phyloP scores from a whole-genome alignment of 2,797 vertebrate species.

The Ctenopoma kingsleyae region DNA sequence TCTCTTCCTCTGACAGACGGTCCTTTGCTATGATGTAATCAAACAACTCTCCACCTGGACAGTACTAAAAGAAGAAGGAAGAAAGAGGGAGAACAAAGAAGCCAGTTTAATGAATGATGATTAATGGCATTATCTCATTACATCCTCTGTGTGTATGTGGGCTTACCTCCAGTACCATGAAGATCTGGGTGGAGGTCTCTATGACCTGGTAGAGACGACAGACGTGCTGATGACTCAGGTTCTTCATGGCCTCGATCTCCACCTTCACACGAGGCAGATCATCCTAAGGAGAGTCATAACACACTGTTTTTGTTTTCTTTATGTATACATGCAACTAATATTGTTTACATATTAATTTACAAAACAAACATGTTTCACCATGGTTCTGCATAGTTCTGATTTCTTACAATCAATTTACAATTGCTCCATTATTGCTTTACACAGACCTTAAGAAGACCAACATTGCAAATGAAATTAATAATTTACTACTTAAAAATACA shows the following conservation, averaged over 20 bases:
- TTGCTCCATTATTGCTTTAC: background rate
- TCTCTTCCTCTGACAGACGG: slow-evolving; percentile 92
- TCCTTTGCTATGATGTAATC: slow-evolving; percentile 96
- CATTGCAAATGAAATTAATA: background rate
- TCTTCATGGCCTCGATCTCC: slow-evolving; percentile 97
- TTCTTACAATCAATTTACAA: background rate
- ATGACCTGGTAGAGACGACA: slow-evolving; percentile 94
- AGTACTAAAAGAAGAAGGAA: slow-evolving; percentile 85
- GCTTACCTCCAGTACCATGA: slow-evolving; percentile 94
- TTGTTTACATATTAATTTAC: background rate
- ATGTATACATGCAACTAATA: too few species aligned
- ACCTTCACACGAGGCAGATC: slow-evolving; percentile 93
- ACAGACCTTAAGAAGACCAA: background rate
- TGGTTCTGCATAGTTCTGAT: background rate
- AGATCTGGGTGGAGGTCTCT: slow-evolving; percentile 93
- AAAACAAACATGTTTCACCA: background rate
- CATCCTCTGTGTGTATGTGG: background rate
- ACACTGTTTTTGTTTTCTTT: background rate
- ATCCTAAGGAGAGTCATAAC: slow-evolving; percentile 76
- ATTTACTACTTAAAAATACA: too few species aligned
- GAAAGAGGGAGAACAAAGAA: background rate
- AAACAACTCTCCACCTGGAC: slow-evolving; percentile 95
- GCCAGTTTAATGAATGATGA: background rate
- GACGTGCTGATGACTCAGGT: slow-evolving; percentile 93
- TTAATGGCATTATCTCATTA: background rate